phyloP scores from a whole-genome alignment of 2,797 vertebrate species.

The Sphaeramia orbicularis region DNA sequence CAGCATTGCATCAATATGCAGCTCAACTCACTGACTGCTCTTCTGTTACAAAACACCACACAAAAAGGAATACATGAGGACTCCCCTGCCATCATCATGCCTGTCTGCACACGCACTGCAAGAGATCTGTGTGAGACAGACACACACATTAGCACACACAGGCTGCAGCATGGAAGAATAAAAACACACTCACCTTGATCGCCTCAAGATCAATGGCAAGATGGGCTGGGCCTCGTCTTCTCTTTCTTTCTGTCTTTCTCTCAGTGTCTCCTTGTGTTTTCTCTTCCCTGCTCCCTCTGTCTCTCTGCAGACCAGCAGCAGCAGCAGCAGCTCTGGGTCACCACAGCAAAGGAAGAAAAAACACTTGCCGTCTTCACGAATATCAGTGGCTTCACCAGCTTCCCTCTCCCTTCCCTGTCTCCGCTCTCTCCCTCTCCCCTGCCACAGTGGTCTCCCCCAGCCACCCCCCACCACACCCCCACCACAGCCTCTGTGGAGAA shows the following conservation, averaged over 20 bases:
- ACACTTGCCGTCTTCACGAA: constrained; percentile 71
- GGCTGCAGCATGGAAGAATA: constrained; percentile 60
- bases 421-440: constrained; percentile 53
- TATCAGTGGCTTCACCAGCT: constrained; percentile 66
- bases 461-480: constrained; percentile 38
- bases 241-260: neutral
- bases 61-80: constrained; percentile 37
- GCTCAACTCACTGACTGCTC: constrained; percentile 56
- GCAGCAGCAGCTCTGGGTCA: constrained; percentile 48
- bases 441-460: constrained; percentile 77
- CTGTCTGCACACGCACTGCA: constrained; percentile 51
- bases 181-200: constrained; percentile 81
- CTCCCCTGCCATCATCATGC: constrained; percentile 36
- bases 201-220: constrained; percentile 74
- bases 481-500: constrained; percentile 69
- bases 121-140: constrained; percentile 40
- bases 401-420: constrained; percentile 54
- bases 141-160: constrained; percentile 37
- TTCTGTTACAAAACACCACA: constrained; percentile 49
- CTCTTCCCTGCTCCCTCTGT: constrained; percentile 37
- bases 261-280: constrained; percentile 1
- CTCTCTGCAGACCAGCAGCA: constrained; percentile 69
- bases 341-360: constrained; percentile 49
- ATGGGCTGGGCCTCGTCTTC: constrained; percentile 65
- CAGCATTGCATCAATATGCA: constrained; percentile 72